Percentiles rank a stretch among this genome's conserved stretches.
Conservation (phyloP, 2,888 invertebrate genomes). For the Sipha maydis region DNA sequence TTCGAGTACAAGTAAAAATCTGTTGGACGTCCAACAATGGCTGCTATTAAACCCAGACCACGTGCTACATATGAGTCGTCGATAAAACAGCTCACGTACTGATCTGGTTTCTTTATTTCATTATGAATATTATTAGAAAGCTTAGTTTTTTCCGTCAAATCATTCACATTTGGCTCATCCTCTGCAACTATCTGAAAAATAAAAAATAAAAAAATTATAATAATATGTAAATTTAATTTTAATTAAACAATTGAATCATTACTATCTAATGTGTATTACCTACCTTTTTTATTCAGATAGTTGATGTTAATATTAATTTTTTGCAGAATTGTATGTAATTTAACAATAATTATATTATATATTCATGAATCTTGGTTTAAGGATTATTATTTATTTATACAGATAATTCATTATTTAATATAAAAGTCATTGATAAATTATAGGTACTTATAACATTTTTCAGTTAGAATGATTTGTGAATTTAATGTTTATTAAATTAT, state of each 20-base stretch:
- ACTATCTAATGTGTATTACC: no score
- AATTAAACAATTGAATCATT: background rate
- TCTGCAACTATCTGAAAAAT: conserved; percentile 31
- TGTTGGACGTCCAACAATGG: conserved; percentile 30
- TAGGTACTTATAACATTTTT: background rate
- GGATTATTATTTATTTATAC: background rate
- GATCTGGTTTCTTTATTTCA: background rate
- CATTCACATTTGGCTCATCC: conserved; percentile 39
- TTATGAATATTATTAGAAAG: background rate
- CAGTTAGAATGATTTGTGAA: background rate
- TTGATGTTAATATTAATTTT: no score
- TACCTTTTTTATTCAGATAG: background rate
- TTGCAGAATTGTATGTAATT: no score
- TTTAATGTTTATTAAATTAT: no score
- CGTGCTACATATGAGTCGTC: conserved; percentile 47
- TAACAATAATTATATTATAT: no score
- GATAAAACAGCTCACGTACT: background rate
- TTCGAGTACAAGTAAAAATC: conserved; percentile 52
- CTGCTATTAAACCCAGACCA: conserved; percentile 45
- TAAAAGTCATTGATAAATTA: background rate
- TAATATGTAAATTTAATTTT: background rate
- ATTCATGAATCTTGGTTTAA: no score
- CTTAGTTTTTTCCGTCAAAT: background rate
- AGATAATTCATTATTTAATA: background rate
- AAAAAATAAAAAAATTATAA: background rate